Percentiles rank a stretch among this genome's conserved stretches.
phyloP scores from a whole-genome alignment of 2,113 vertebrate species.

The Xiphophorus hellerii region DNA sequence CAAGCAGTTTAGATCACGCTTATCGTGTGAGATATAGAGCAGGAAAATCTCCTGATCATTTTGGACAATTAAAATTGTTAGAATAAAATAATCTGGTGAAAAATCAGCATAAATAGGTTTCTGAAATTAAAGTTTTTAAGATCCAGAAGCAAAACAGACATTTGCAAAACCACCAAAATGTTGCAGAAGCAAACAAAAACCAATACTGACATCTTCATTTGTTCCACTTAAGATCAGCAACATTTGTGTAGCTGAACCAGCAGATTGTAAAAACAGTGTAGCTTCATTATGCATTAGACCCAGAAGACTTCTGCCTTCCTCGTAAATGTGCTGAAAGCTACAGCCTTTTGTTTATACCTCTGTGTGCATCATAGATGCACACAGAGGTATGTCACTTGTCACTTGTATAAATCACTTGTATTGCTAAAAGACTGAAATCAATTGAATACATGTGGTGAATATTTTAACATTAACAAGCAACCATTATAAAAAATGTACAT shows the following conservation, averaged over 20 bases:
- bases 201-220: background rate
- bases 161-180: background rate
- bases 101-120: no score
- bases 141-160: no score
- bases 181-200: background rate
- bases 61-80: no score
- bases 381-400: no score
- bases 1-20: no score
- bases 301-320: background rate
- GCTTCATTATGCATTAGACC: background rate
- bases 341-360: background rate
- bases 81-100: no score
- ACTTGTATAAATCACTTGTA: background rate
- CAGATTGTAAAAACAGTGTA: background rate
- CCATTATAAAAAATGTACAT: no score
- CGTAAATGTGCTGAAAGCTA: background rate
- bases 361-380: background rate
- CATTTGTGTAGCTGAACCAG: background rate
- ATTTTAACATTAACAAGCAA: no score
- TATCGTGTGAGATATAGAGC: no score
- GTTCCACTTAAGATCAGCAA: background rate
- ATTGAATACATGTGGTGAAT: no score
- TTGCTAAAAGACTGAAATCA: background rate
- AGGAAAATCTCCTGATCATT: no score
- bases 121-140: no score